Evolutionary conservation across 1,140 invertebrate species (phyloP).

Genomic region (Stegodyphus dumicola): DNA sequence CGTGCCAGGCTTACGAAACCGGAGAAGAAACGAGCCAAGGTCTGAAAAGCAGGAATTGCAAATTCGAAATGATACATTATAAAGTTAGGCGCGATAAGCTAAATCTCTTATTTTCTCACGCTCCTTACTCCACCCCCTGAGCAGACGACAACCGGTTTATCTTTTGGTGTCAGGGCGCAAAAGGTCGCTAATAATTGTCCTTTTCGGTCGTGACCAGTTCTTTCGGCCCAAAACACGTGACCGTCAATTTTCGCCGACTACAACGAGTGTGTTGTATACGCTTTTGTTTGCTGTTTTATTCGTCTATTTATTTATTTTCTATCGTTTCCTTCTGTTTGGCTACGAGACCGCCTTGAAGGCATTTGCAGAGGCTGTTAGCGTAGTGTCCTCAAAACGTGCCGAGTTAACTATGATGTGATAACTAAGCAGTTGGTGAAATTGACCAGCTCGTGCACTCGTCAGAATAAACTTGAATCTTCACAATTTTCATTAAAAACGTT

Average conservation of each 20-base stretch:
- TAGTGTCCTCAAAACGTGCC: too few species aligned
- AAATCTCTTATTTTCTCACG: slow-evolving; percentile 44
- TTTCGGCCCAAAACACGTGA: slow-evolving; percentile 20
- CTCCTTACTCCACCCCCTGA: slow-evolving; percentile 25
- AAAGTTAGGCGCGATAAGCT: slow-evolving; percentile 24
- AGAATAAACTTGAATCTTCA: too few species aligned
- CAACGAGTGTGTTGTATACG: background rate
- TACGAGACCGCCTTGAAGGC: background rate
- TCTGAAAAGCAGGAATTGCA: slow-evolving; percentile 51
- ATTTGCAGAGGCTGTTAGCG: too few species aligned
- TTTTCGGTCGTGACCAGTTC: slow-evolving; percentile 49
- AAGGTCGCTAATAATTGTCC: slow-evolving; percentile 59
- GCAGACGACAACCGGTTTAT: slow-evolving; percentile 44
- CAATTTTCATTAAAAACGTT: too few species aligned
- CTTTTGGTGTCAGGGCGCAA: slow-evolving; percentile 41
- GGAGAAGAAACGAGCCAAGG: slow-evolving; percentile 16
- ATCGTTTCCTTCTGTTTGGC: background rate
- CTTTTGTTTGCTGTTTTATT: background rate
- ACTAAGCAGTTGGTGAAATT: too few species aligned
- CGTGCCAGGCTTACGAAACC: slow-evolving; percentile 1
- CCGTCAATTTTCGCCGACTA: slow-evolving; percentile 37
- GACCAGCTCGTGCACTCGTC: too few species aligned
- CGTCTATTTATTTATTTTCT: background rate
- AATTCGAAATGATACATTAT: slow-evolving; percentile 29
- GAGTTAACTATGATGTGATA: too few species aligned